These are phyloP conservation scores for Ormyrus nitidulus DNA, from an alignment of 2,888 invertebrate species.

Conservation along the genomic window DNA sequence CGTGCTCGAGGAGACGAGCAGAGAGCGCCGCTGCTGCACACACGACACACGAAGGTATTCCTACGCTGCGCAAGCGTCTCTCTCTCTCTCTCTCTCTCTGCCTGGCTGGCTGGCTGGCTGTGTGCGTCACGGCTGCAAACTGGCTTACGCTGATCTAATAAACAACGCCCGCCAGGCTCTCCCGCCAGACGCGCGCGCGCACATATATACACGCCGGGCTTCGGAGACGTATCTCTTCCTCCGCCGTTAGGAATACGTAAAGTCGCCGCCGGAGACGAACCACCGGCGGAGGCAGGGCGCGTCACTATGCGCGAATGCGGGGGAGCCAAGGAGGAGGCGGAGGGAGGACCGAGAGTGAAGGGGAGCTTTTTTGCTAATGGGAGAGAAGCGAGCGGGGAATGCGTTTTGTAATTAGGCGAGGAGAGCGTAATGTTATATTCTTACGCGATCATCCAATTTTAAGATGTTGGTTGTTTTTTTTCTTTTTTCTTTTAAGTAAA, in stretches of 20 bases:
- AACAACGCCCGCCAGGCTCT: conserved; percentile 61
- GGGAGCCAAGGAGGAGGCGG: too few relatives aligned
- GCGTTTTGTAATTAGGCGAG: too few relatives aligned
- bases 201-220: neutral
- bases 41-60: neutral
- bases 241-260: neutral
- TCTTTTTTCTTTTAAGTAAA: too few relatives aligned
- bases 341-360: too few relatives aligned
- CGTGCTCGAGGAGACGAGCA: neutral
- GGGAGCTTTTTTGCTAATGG: too few relatives aligned
- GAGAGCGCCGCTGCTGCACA: neutral
- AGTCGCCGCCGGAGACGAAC: neutral
- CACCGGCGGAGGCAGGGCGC: too few relatives aligned
- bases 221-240: conserved; percentile 1
- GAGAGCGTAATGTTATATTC: too few relatives aligned
- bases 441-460: too few relatives aligned
- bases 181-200: neutral
- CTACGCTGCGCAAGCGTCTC: neutral
- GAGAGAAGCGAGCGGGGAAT: too few relatives aligned
- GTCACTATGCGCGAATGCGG: too few relatives aligned
- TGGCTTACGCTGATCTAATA: conserved; percentile 74
- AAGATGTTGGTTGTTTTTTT: too few relatives aligned
- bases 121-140: conserved; percentile 64
- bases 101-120: neutral
- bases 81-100: conserved; percentile 16